Evolutionary conservation across 2,888 invertebrate genomes (phyloP).

Genomic region (Cancer borealis): DNA sequence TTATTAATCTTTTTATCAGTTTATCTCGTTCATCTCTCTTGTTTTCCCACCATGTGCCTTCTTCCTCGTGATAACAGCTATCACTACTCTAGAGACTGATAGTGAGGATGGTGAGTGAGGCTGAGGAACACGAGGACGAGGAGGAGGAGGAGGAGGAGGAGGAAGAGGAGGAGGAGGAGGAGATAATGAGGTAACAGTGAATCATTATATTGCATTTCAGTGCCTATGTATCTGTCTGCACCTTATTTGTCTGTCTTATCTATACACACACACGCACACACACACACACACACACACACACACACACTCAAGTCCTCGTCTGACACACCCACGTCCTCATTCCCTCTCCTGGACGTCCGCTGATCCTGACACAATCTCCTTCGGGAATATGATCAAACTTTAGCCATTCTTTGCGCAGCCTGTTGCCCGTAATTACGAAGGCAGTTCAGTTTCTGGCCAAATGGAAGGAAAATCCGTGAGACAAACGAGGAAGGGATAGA

Average conservation of each 20-base stretch:
- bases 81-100: constrained; percentile 32
- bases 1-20: not conserved
- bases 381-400: constrained; percentile 59
- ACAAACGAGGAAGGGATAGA: constrained; percentile 39
- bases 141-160: not conserved
- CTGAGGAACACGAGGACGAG: not conserved
- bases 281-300: constrained; percentile 33
- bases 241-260: not conserved
- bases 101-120: not conserved
- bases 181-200: constrained; percentile 6
- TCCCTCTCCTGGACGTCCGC: not conserved
- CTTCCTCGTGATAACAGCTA: constrained; percentile 42
- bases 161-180: not conserved
- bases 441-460: constrained; percentile 2
- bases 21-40: not conserved
- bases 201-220: not conserved
- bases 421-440: constrained; percentile 46
- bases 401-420: constrained; percentile 54
- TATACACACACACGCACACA: constrained; percentile 40
- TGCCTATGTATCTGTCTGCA: not conserved
- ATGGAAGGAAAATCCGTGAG: constrained; percentile 38
- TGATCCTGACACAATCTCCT: constrained; percentile 33
- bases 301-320: not conserved
- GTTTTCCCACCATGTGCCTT: constrained; percentile 28
- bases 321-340: not conserved